Conservation (phyloP, 2,113 vertebrate genomes). For the Psittacara wagleri region DNA sequence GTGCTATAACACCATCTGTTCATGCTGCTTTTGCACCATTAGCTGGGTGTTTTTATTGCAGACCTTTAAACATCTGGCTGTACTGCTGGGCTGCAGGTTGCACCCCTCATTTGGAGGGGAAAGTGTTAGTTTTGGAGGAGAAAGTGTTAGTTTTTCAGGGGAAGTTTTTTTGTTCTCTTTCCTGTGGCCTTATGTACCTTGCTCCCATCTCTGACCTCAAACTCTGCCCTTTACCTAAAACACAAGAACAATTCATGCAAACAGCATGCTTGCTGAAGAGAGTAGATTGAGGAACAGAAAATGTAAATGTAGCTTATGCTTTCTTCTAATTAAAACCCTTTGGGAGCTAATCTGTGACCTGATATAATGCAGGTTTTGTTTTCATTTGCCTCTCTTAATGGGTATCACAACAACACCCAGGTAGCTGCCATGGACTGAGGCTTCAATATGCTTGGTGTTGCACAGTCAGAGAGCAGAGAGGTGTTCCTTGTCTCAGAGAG, state of each 20-base stretch:
- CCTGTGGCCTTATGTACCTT: accelerated
- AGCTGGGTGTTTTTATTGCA: not conserved
- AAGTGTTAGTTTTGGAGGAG: not conserved
- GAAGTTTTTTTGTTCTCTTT: not conserved
- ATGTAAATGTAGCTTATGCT: not conserved
- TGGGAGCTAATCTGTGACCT: not conserved
- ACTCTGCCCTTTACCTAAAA: not conserved
- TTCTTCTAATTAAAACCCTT: not conserved
- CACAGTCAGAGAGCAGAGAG: not conserved
- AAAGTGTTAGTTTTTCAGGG: not conserved
- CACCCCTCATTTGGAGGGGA: not conserved
- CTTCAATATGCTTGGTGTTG: not conserved
- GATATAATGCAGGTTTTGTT: not conserved
- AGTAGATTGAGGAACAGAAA: not conserved
- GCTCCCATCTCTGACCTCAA: not conserved
- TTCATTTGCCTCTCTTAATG: not conserved
- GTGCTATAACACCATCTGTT: not conserved
- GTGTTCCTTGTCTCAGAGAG: not conserved
- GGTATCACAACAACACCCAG: not conserved
- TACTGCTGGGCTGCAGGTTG: not conserved
- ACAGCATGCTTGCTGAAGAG: not conserved
- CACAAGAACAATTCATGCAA: not conserved
- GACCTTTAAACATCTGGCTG: not conserved
- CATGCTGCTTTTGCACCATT: not conserved
- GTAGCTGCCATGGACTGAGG: not conserved